Base-by-base conservation (phyloP, 2,888 invertebrate species). In the Drosophila lutescens region DNA sequence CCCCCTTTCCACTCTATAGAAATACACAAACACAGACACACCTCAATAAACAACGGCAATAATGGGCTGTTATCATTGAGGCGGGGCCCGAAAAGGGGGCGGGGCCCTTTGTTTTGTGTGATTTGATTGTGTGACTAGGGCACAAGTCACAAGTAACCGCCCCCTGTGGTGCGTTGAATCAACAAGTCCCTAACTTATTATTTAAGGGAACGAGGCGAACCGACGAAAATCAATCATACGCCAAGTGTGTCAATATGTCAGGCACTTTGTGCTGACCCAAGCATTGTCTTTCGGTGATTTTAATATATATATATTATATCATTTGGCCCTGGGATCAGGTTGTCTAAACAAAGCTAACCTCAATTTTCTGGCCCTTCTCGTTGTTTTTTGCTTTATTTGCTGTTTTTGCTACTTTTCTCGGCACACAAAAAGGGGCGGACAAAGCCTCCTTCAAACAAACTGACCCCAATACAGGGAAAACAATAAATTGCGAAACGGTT, bases 201-300 rank as follows among this genome's bases (percentile, higher is more conserved):
- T 7, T 43, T 43, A 43, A 43, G 10, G 20, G 20, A 23, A 23
- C 13, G 20, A 20, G 9, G 41, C 3, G 17, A 41, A 41, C 50
- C 51, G 30, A 43, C 8, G 15, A 79, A 75, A 82, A 85, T 86
- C 81, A 83, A 84, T 83, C 87, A 84, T 72, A 55, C 69, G 77
- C 80, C 87, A 78, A 86, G 79, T 83, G 81, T 84, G 87, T 78
- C 82, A 86, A 86, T 84, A 78, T 86, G 87, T 78, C 84, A 84
- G 72, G 57, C 70, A 75, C 79, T 85, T 81, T 71, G 26, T 66
- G 81, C 79, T 76, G 79, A 80, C 82, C 82, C 53, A 56, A 54
- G 58, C 56, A 58, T 67, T 73, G 70, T 57, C 32, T 51, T 60
- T 44, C 47, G 58, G 57, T 47, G 36, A 44, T n/a, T 47, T 46